Base-by-base conservation (phyloP, 2,113 vertebrate genomes). In the Nothobranchius furzeri region DNA sequence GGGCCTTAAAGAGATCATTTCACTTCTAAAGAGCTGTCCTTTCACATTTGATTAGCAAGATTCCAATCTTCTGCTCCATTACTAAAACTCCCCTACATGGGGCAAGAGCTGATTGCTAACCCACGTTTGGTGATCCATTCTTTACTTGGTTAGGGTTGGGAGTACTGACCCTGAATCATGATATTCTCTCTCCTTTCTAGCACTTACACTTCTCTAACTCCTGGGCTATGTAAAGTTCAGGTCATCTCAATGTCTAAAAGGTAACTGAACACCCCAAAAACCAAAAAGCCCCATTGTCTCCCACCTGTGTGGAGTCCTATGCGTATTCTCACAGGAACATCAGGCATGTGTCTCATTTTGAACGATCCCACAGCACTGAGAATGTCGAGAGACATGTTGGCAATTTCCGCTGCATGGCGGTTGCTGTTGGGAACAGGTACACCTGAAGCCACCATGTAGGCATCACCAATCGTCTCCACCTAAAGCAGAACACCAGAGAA, bases 381-480 rank as follows among this genome's bases (percentile, higher is more conserved):
- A 76, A 95, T 94, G 86, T 94, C 94, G 9, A 94, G 88, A 7
- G 94, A 85, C 94, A 95, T 95, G 81, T 94, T 95, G 17, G 93
- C 79, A 42, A 94, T 93, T 75, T 95, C 93, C 20, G 92, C 90
- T 1, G 91, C 88, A 8, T 94, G 93, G 0, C 92, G 88, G 77
- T 93, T 89, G 0, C 43, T 92, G 1, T 94, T 95, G 0, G 77
- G 82, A 24, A 93, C 84, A 0, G 94, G 94, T 15, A 94, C 64
- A 1, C 94, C 93, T 1, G 94, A 94, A 0, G 91, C 91, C 60
- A 94, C 93, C 94, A 94, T 94, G 85, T 94, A 94, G 6, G 93
- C 93, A 51, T 94, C 93, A 0, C 93, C 93, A 2, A 94, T 95
- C 0, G 94, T 95, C 87, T 95, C 94, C 74, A 94, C 94, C 94